Evolutionary conservation across 2,797 vertebrate genomes (phyloP), one percentile per base, ranked within the genome.

Genomic region (Coccyzus lansbergi): DNA sequence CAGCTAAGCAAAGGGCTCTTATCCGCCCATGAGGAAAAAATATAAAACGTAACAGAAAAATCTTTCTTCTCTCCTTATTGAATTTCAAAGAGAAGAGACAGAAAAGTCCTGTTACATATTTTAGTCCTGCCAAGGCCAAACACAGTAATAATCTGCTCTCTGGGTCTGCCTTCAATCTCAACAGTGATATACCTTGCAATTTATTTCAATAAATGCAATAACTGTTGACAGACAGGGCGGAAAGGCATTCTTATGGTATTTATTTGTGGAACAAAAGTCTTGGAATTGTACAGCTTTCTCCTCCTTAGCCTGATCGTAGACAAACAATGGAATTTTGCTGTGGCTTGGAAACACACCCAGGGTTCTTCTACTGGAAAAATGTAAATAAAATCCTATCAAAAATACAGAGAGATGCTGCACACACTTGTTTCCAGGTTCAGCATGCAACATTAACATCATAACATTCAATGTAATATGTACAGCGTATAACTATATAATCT

Each of bases 141-240:
- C 6, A 62, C 49, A 91, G 72, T 88, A 26, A 48, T 92, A 96
- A 97, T 90, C 75, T 94, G 71, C 78, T 78, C 96, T 89, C 81
- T 79, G 69, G 78, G 65, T 85, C 78, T 88, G 46, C 55, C 86
- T 89, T 51, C 75, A 62, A 46, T 71, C 53, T 49, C 55, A 94
- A 83, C 34, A 83, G 46, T 70, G 55, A 95, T 93, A 94, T 65
- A 87, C 72, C 79, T 75, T 76, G 71, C 58, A 38, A 60, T 90
- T 79, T 67, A 76, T 88, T 92, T 88, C 82, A 81, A 63, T 94
- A 80, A 92, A 85, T 75, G 55, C 65, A 89, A 15, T 91, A 81
- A 88, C 55, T 72, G 51, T 65, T 94, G 84, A 58, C 71, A 77
- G 55, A 88, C 48, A 55, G 67, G 80, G 56, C 42, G 53, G 67